Conservation (phyloP, 1,140 invertebrate species). For the Pseudomyrmex sp. region DNA sequence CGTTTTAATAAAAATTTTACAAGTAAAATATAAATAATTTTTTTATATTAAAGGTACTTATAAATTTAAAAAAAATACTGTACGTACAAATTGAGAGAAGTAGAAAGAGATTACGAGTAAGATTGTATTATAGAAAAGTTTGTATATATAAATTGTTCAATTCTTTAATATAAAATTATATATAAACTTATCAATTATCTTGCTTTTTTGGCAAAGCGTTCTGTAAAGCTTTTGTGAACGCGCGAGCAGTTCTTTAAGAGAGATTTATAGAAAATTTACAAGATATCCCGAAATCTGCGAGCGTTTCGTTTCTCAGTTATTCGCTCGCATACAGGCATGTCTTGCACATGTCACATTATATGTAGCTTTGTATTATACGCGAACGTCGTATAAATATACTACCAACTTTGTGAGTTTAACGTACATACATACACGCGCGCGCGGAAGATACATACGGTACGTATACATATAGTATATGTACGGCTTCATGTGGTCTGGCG, state of each 20-base stretch:
- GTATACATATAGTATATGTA: not conserved
- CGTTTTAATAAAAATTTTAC: not conserved
- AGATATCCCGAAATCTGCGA: slow-evolving; percentile 36
- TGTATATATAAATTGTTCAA: not conserved
- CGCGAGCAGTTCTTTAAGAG: too few species aligned
- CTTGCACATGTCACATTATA: slow-evolving; percentile 52
- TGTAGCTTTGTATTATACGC: slow-evolving; percentile 46
- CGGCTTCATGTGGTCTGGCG: slow-evolving; percentile 21
- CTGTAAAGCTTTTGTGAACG: not conserved
- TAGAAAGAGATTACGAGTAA: too few species aligned
- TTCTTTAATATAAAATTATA: not conserved
- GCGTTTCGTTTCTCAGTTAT: not conserved
- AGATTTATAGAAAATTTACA: slow-evolving; percentile 30
- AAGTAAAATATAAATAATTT: not conserved
- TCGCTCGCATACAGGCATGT: slow-evolving; percentile 6
- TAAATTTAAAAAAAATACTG: not conserved
- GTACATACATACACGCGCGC: not conserved
- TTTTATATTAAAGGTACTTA: not conserved
- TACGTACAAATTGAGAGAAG: too few species aligned
- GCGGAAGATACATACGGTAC: not conserved
- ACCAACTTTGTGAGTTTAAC: slow-evolving; percentile 39
- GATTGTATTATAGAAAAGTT: not conserved
- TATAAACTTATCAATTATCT: not conserved
- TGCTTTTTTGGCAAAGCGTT: not conserved
- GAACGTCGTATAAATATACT: slow-evolving; percentile 42